These are phyloP conservation scores for Diabrotica undecimpunctata DNA, from an alignment of 1,140 invertebrate genomes.

Conservation along the genomic window DNA sequence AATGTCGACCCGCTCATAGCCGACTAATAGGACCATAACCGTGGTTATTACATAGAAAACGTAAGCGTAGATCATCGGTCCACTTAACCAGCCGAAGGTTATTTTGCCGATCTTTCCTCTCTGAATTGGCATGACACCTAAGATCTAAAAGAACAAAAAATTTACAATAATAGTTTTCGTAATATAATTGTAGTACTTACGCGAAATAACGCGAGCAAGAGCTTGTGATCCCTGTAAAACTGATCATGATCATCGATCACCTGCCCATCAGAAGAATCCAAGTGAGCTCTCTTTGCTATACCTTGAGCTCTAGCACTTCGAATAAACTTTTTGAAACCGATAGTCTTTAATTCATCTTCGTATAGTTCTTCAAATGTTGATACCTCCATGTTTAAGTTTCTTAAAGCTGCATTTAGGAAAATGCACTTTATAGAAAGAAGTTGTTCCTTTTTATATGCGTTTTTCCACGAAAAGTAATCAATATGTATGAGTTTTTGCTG, in stretches of 20 bases:
- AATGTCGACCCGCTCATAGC: constrained; percentile 55
- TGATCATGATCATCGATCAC: constrained; percentile 56
- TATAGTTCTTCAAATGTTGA: constrained; percentile 34
- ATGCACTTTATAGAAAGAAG: too few relatives aligned
- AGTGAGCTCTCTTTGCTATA: constrained; percentile 45
- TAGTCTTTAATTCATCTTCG: constrained; percentile 27
- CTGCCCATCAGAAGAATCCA: constrained; percentile 53
- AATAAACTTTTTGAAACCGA: constrained; percentile 38
- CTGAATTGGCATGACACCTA: constrained; percentile 59
- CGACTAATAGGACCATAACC: constrained; percentile 53
- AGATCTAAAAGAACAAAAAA: constrained; percentile 35
- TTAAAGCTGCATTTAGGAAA: too few relatives aligned
- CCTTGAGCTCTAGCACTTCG: constrained; percentile 39
- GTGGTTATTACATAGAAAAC: constrained; percentile 56
- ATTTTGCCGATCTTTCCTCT: constrained; percentile 50
- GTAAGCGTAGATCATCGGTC: constrained; percentile 57
- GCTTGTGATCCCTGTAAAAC: constrained; percentile 61
- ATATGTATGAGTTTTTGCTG: too few relatives aligned
- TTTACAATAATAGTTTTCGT: not conserved
- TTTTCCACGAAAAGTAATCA: too few relatives aligned
- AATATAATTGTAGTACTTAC: constrained; percentile 29
- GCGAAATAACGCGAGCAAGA: constrained; percentile 55
- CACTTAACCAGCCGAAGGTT: constrained; percentile 58
- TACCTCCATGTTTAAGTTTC: constrained; percentile 15
- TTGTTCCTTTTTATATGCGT: too few relatives aligned